Evolutionary conservation across 2,113 vertebrate species (phyloP).

Genomic region (Riparia riparia): DNA sequence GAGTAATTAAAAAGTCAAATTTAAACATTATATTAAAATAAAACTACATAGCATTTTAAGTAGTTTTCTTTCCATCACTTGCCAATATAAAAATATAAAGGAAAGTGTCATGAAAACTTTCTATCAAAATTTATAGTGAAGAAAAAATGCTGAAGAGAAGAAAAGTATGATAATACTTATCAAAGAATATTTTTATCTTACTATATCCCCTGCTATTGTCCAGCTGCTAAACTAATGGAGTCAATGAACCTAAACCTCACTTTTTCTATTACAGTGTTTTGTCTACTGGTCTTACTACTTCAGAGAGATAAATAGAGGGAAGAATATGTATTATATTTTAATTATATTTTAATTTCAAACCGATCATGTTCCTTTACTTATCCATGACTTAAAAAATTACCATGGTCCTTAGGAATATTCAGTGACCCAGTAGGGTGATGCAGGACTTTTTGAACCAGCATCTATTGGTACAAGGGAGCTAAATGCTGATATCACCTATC

Average conservation of each 20-base stretch:
- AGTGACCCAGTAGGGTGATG: not conserved
- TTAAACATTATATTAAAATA: not conserved
- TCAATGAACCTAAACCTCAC: not conserved
- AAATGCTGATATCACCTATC: not conserved
- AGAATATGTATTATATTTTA: not conserved
- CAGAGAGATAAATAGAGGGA: not conserved
- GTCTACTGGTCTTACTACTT: not conserved
- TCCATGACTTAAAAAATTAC: not conserved
- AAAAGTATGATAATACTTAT: not conserved
- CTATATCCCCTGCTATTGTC: not conserved
- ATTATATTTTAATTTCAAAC: not conserved
- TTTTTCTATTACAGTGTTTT: not conserved
- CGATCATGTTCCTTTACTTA: not conserved
- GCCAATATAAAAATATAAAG: not conserved
- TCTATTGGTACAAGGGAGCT: not conserved
- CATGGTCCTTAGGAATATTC: not conserved
- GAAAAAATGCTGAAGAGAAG: not conserved
- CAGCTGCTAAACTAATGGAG: not conserved
- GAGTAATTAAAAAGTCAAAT: not conserved
- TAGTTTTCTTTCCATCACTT: not conserved
- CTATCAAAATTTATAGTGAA: not conserved
- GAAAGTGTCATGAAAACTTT: not conserved
- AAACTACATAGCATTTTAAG: not conserved
- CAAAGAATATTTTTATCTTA: not conserved
- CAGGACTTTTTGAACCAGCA: not conserved